Conservation (phyloP, 2,888 invertebrate genomes). For the Papilio elwesi region DNA sequence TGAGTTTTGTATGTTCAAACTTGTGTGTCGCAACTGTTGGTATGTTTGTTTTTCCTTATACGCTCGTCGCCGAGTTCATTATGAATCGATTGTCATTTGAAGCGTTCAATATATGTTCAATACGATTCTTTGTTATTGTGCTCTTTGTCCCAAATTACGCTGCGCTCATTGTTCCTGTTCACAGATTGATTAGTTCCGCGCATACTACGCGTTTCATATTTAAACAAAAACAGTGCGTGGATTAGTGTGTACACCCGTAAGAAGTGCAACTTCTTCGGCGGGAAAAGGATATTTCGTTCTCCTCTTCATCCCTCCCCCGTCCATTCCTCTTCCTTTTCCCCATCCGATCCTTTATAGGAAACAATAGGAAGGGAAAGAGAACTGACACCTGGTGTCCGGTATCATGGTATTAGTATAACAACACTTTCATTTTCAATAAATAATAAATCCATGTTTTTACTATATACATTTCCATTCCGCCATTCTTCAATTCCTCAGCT, state of each 20-base stretch:
- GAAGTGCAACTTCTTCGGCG: background rate
- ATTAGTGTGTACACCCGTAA: too few relatives aligned
- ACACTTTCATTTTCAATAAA: too few relatives aligned
- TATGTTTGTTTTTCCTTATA: constrained; percentile 31
- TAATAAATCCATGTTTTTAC: too few relatives aligned
- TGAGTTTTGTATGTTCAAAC: constrained; percentile 13
- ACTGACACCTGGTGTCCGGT: too few relatives aligned
- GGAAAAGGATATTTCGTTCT: background rate
- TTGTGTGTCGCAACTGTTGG: constrained; percentile 5
- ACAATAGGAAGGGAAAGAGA: too few relatives aligned
- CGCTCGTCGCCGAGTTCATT: constrained; percentile 25
- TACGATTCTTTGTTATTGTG: background rate
- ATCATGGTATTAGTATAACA: too few relatives aligned
- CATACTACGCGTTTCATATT: constrained; percentile 1
- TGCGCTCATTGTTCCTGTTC: constrained; percentile 24
- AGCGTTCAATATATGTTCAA: background rate
- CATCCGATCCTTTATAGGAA: too few relatives aligned
- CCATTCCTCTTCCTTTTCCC: too few relatives aligned
- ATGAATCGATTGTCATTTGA: constrained; percentile 30
- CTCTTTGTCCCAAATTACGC: constrained; percentile 25
- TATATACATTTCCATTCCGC: too few relatives aligned
- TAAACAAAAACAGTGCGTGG: background rate
- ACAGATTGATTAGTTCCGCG: constrained; percentile 16
- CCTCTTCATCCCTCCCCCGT: too few relatives aligned
- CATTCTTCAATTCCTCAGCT: too few relatives aligned